Base-by-base conservation (phyloP, 2,888 invertebrate species). In the Dicycla oo region DNA sequence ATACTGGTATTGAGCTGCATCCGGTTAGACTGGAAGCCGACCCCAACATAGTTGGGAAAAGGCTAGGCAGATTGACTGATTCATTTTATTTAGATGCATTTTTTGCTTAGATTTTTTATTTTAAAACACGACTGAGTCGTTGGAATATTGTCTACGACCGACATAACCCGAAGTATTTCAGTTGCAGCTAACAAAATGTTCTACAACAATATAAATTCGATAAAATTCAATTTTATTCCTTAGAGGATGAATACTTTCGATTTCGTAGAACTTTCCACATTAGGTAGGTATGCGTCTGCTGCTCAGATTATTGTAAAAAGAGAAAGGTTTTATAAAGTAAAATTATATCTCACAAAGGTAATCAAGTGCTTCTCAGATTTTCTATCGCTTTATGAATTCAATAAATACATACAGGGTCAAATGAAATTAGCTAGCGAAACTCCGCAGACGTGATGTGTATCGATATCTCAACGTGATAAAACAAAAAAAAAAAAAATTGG, bases 161-260 rank as follows among this genome's bases (percentile, higher is more conserved):
- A 70, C n/a, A 23, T 43, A 7, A 18, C 34, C 15, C 30, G 11
- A 20, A 3, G 20, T 38, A 34, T 43, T 56, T 74, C 20, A 18
- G 23, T n/a, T 30, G 13, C 1, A 69, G 3, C 30, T 3, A 23
- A 26, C n/a, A 40, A 67, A 56, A n/a, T 13, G 3, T 10, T 23
- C 10, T 40, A 40, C 10, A 43, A 49, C 15, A 43, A 58, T 75
- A 34, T 49, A 66, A 57, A 70, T 66, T 70, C 43, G 54, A 58
- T 66, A 43, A 66, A 57, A 70, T 66, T 70, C 43, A 58, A 58
- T 66, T 76, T 30, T 38, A 60, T 71, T 71, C 49, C 26, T 7
- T 8, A 10, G 62, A 71, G 63, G 1, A n/a, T 49, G 49, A 70
- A 57, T 30, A 54, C 11, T 49, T 65, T 40, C 38, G 13, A 38